Evolutionary conservation across 37 sponge, comb jelly and placozoan species (phyloP).

Genomic region (Halisarca cf. caerulea): DNA sequence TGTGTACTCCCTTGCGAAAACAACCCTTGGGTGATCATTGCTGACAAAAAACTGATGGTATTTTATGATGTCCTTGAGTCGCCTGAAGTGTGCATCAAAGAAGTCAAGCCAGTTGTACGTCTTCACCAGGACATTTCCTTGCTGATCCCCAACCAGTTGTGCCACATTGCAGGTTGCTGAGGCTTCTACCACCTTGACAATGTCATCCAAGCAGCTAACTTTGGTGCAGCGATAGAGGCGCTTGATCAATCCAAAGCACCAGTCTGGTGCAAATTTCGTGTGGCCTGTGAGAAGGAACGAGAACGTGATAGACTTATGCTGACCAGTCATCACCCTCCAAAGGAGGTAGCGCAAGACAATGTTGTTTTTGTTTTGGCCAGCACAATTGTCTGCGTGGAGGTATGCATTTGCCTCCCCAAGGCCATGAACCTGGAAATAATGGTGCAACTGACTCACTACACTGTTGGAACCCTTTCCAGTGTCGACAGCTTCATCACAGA

Average conservation of each 20-base stretch:
- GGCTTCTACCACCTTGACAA: background rate
- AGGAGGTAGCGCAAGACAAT: background rate
- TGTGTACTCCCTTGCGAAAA: background rate
- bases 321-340: background rate
- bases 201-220: background rate
- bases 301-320: background rate
- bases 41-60: background rate
- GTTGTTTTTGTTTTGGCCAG: background rate
- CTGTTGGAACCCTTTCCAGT: conserved; percentile 28
- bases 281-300: background rate
- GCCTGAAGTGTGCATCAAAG: background rate
- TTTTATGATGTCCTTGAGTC: background rate
- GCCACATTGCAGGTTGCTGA: background rate
- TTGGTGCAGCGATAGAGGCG: background rate
- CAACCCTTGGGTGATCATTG: background rate
- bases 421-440: conserved; percentile 23
- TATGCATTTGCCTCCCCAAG: background rate
- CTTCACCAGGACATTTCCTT: background rate
- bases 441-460: conserved; percentile 25
- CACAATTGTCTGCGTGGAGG: background rate
- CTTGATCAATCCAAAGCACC: background rate
- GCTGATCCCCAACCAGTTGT: background rate
- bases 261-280: background rate
- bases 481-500: conserved; percentile 21
- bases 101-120: background rate